Evolutionary conservation across 2,888 invertebrate genomes (phyloP).

Genomic region (Euphydryas editha): DNA sequence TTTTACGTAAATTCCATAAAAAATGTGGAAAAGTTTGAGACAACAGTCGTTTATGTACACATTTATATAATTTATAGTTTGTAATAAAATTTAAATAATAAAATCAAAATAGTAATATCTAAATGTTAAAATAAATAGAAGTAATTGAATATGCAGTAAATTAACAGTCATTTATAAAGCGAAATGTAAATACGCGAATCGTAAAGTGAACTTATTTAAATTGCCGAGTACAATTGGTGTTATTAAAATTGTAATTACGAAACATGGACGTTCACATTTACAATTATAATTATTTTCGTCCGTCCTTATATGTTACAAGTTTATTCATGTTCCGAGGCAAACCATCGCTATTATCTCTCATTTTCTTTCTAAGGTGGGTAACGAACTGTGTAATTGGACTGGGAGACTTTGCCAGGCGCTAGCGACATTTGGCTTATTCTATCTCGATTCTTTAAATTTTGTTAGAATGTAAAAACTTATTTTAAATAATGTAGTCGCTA

Average conservation of each 20-base stretch:
- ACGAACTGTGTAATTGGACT: slow-evolving; percentile 78
- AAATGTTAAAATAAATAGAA: not conserved
- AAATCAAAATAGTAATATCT: not conserved
- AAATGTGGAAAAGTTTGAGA: too few species aligned
- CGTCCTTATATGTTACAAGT: slow-evolving; percentile 36
- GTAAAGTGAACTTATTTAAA: slow-evolving; percentile 9
- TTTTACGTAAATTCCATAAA: too few species aligned
- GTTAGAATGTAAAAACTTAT: slow-evolving; percentile 16
- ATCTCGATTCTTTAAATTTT: slow-evolving; percentile 52
- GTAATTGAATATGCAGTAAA: not conserved
- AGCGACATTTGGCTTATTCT: slow-evolving; percentile 56
- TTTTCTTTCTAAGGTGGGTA: slow-evolving; percentile 73
- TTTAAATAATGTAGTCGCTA: not conserved
- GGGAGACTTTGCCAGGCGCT: slow-evolving; percentile 61
- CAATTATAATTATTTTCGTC: slow-evolving; percentile 15
- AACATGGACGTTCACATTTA: not conserved
- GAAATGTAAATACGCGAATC: slow-evolving; percentile 1
- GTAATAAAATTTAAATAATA: not conserved
- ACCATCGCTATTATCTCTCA: slow-evolving; percentile 62
- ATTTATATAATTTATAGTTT: not conserved
- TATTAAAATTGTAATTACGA: slow-evolving; percentile 12
- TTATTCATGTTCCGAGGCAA: slow-evolving; percentile 53
- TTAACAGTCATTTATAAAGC: not conserved
- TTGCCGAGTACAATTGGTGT: slow-evolving; percentile 1
- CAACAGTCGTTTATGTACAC: too few species aligned